These are phyloP conservation scores for Drosophila melanica DNA, from an alignment of 1,140 invertebrate genomes.

Conservation along the genomic window DNA sequence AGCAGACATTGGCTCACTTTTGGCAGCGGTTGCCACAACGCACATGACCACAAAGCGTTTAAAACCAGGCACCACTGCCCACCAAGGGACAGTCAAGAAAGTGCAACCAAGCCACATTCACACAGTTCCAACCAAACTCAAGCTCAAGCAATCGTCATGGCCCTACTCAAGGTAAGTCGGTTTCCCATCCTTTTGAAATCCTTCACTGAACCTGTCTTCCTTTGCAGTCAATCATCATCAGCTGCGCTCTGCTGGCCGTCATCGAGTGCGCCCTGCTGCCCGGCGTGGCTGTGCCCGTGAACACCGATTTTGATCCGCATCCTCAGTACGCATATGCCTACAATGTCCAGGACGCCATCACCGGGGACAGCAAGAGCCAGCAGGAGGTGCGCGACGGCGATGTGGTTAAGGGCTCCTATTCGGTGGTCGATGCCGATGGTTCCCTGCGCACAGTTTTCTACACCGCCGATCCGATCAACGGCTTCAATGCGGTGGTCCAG, in stretches of 20 bases:
- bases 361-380: conserved; percentile 87
- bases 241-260: conserved; percentile 61
- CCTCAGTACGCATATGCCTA: conserved; percentile 87
- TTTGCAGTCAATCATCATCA: conserved; percentile 51
- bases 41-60: conserved; percentile 53
- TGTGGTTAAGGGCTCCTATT: conserved; percentile 86
- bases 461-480: conserved; percentile 86
- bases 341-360: conserved; percentile 86
- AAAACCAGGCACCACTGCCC: conserved; percentile 45
- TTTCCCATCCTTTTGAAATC: background rate
- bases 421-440: conserved; percentile 86
- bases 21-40: conserved; percentile 61
- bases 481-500: conserved; percentile 87
- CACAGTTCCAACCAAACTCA: conserved; percentile 7
- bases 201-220: too few species aligned
- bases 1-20: conserved; percentile 36
- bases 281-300: conserved; percentile 63
- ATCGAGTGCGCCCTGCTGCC: conserved; percentile 67
- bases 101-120: conserved; percentile 38
- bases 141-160: conserved; percentile 59
- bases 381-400: conserved; percentile 87
- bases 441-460: conserved; percentile 86
- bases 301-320: conserved; percentile 86
- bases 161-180: conserved; percentile 70
- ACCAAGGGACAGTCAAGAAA: conserved; percentile 52